A percentile compares a stretch with the other conserved stretches of the same genome.
Evolutionary conservation across 2,797 vertebrate species (phyloP).

Genomic region (Ibycter americanus): DNA sequence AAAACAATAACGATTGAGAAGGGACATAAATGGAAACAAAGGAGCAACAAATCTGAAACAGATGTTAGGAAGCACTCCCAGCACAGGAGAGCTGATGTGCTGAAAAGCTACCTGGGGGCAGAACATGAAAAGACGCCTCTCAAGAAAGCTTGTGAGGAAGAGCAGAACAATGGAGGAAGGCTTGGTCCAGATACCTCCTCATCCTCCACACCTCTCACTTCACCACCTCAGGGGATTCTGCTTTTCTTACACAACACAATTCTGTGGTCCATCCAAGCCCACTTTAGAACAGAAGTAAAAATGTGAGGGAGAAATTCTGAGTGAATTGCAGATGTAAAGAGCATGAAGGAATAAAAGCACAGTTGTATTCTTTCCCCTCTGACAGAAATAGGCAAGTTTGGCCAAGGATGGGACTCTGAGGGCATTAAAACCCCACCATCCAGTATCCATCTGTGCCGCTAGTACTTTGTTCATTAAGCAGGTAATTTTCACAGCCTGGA

Average conservation of each 20-base stretch:
- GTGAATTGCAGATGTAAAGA: neutral
- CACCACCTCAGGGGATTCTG: neutral
- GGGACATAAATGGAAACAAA: conserved; percentile 52
- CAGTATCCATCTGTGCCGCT: neutral
- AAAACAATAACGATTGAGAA: conserved; percentile 45
- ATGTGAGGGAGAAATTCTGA: neutral
- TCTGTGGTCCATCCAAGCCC: neutral
- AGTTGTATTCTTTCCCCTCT: neutral
- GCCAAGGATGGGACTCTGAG: neutral
- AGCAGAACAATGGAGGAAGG: neutral
- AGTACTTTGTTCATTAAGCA: neutral
- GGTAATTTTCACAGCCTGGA: neutral
- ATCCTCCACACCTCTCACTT: neutral
- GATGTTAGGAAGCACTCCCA: conserved; percentile 59
- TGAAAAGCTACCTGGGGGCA: conserved; percentile 61
- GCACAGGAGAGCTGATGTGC: conserved; percentile 36
- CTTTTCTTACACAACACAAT: neutral
- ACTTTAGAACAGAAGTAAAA: conserved; percentile 15
- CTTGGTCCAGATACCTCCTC: neutral
- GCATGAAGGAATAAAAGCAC: neutral
- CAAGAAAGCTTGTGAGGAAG: conserved; percentile 6
- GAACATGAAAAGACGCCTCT: neutral
- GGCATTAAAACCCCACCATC: neutral
- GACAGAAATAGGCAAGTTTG: neutral
- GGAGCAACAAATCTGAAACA: conserved; percentile 60